These are phyloP conservation scores for Campopleginae sp. DNA, from an alignment of 2,888 invertebrate species.

Conservation along the genomic window DNA sequence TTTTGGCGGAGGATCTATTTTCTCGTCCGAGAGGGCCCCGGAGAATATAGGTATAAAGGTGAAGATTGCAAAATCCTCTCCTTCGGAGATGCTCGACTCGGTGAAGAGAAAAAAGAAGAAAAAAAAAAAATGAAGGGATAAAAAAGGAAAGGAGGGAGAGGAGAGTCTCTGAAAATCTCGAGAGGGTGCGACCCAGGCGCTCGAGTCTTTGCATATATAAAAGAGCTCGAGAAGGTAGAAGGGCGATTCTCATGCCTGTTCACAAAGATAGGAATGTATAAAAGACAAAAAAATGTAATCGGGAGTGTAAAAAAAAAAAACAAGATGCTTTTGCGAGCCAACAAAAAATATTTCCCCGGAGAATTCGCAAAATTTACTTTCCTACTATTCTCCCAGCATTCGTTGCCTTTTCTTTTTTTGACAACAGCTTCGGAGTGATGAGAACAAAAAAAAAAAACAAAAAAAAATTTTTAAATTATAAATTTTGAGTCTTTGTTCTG, in stretches of 20 bases:
- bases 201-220: constrained; percentile 56
- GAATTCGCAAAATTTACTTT: constrained; percentile 50
- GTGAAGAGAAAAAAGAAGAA: not conserved
- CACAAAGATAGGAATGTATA: constrained; percentile 42
- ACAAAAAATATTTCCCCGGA: constrained; percentile 29
- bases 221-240: constrained; percentile 39
- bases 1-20: constrained; percentile 37
- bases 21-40: constrained; percentile 42
- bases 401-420: not conserved
- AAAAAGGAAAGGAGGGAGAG: not conserved
- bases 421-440: too few relatives aligned
- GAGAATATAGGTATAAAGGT: constrained; percentile 49
- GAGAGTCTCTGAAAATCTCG: constrained; percentile 62
- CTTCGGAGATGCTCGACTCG: constrained; percentile 44
- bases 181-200: constrained; percentile 55
- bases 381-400: not conserved
- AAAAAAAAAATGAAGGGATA: not conserved
- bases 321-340: constrained; percentile 18
- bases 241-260: constrained; percentile 46
- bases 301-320: constrained; percentile 42
- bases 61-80: constrained; percentile 55
- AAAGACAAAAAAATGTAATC: constrained; percentile 47
- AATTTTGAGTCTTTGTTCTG: not conserved
- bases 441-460: not conserved
- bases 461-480: not conserved